Conservation (phyloP, 2,797 vertebrate genomes). For the Crocidura indochinensis region DNA sequence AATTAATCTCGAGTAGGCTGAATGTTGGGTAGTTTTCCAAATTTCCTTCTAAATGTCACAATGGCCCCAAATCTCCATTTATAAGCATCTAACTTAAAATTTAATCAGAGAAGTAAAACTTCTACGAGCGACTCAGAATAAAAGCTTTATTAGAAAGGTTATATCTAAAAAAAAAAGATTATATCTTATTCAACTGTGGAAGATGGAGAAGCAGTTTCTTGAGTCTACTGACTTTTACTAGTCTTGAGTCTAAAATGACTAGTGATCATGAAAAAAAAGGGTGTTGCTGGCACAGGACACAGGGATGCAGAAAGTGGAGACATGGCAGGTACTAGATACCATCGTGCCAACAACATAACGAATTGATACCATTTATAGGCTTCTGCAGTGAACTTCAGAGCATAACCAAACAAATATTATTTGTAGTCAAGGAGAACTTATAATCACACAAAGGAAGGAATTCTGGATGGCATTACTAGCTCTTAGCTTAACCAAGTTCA, state of each 20-base stretch:
- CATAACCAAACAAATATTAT: neutral
- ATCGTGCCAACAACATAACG: neutral
- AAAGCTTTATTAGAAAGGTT: neutral
- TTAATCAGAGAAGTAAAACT: constrained; percentile 3
- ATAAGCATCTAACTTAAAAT: neutral
- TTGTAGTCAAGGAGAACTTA: neutral
- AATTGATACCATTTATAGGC: neutral
- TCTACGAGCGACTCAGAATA: neutral
- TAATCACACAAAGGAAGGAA: neutral
- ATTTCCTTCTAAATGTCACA: constrained; percentile 57
- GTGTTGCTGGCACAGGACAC: neutral
- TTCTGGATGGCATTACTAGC: neutral
- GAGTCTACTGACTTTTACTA: neutral
- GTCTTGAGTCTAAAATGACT: neutral
- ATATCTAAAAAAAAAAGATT: neutral
- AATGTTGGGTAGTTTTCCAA: neutral
- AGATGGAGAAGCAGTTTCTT: neutral
- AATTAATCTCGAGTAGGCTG: constrained; percentile 43
- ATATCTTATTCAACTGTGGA: neutral
- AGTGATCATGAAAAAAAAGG: neutral
- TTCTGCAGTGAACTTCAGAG: neutral
- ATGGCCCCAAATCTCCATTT: constrained; percentile 18
- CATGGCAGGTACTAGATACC: neutral
- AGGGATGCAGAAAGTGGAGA: neutral
- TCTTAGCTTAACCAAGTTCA: neutral